phyloP scores from a whole-genome alignment of 2,113 vertebrate genomes.

The Ariopsis seemanni region DNA sequence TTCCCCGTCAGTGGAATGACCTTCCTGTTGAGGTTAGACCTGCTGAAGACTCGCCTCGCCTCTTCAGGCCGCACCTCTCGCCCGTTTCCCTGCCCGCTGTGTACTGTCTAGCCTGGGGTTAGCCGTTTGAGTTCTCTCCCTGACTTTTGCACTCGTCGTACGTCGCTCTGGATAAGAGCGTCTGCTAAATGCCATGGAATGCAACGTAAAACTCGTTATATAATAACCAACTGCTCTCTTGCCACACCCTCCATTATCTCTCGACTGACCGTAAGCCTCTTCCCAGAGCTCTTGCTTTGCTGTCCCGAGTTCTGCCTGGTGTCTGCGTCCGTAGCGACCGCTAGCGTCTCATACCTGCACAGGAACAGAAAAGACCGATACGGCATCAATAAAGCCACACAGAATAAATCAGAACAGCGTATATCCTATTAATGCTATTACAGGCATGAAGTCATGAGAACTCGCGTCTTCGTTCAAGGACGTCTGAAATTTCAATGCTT shows the following conservation, averaged over 20 bases:
- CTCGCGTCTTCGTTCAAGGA: neutral
- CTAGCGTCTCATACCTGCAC: slow-evolving; percentile 90
- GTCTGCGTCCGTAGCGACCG: slow-evolving; percentile 92
- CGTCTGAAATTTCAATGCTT: neutral
- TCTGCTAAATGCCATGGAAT: no score
- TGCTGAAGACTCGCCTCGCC: no score
- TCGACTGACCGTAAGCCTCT: slow-evolving; percentile 77
- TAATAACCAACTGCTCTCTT: neutral
- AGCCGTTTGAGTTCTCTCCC: no score
- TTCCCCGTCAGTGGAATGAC: no score
- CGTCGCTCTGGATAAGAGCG: no score
- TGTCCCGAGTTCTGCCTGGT: slow-evolving; percentile 81
- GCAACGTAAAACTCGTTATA: neutral
- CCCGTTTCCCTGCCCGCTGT: no score
- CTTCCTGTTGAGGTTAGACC: no score
- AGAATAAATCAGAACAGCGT: neutral
- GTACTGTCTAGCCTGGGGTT: no score
- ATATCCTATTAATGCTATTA: neutral
- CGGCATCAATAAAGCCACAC: slow-evolving; percentile 22
- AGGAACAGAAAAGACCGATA: slow-evolving; percentile 18
- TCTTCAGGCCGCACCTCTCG: no score
- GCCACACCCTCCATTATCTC: no score
- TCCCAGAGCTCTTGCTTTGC: slow-evolving; percentile 83
- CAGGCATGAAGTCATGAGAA: slow-evolving; percentile 30
- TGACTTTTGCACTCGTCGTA: no score